Percentiles rank a stretch among this genome's conserved stretches.
phyloP scores from a whole-genome alignment of 2,113 vertebrate genomes.

The Hemichromis elongatus region DNA sequence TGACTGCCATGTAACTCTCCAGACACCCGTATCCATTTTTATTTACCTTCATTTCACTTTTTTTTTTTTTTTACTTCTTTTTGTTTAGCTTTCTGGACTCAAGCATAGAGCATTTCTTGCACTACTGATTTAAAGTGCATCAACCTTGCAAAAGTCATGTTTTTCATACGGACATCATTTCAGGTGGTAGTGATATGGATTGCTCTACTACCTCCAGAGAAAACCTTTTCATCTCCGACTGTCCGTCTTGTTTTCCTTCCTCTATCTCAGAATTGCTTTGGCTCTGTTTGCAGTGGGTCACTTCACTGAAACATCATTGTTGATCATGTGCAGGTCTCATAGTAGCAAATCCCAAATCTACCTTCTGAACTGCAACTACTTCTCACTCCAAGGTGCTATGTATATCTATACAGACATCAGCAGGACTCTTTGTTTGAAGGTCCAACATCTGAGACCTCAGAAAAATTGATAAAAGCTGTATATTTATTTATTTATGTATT shows the following conservation, averaged over 20 bases:
- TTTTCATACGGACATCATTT: conserved; percentile 1
- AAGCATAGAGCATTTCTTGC: neutral
- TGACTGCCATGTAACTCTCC: neutral
- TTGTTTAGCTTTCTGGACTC: neutral
- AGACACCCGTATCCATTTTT: neutral
- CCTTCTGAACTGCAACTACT: neutral
- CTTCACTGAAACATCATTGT: neutral
- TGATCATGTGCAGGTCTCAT: neutral
- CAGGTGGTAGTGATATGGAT: neutral
- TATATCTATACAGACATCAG: neutral
- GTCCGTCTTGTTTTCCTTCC: conserved; percentile 21
- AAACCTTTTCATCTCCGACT: conserved; percentile 14
- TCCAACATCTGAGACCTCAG: neutral
- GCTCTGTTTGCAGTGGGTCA: neutral
- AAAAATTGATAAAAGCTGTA: neutral
- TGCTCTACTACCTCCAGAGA: conserved; percentile 3
- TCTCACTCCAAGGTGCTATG: neutral
- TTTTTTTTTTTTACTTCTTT: neutral
- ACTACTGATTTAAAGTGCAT: neutral
- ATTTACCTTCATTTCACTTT: neutral
- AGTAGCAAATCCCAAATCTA: neutral
- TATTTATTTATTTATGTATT: neutral
- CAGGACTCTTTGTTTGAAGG: neutral
- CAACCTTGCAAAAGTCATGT: neutral
- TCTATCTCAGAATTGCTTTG: neutral